Percentiles rank a stretch among this genome's conserved stretches.
phyloP scores from a whole-genome alignment of 2,113 vertebrate genomes.

The Otolemur garnettii region DNA sequence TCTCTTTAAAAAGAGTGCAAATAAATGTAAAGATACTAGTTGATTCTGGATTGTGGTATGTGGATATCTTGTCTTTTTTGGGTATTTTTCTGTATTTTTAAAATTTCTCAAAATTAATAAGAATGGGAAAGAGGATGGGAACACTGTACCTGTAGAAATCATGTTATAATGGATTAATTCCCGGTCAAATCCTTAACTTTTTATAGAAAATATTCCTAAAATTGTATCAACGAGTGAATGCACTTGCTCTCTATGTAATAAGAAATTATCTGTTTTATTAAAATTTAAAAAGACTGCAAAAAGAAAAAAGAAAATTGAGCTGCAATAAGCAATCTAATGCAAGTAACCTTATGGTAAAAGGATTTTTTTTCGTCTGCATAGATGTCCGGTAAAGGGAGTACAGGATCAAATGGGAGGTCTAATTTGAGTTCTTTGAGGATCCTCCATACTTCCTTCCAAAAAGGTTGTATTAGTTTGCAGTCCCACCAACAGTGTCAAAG shows the following conservation, averaged over 20 bases:
- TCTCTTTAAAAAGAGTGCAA: constrained; percentile 61
- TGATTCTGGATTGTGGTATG: constrained; percentile 78
- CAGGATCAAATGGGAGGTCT: no score
- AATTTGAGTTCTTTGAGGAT: no score
- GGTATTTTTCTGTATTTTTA: constrained; percentile 82
- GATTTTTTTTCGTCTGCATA: no score
- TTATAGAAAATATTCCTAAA: constrained; percentile 83
- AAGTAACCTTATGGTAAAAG: no score
- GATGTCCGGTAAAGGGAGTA: no score
- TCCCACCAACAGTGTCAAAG: no score
- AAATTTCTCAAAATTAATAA: constrained; percentile 72
- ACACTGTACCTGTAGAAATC: constrained; percentile 69
- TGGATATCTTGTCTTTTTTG: constrained; percentile 82
- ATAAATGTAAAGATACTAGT: constrained; percentile 61
- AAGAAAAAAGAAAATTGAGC: no score
- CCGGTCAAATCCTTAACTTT: constrained; percentile 74
- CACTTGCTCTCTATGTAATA: constrained; percentile 79
- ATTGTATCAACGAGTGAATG: constrained; percentile 77
- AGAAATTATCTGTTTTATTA: constrained; percentile 84
- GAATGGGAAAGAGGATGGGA: constrained; percentile 58
- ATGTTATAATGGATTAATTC: constrained; percentile 71
- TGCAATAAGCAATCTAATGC: no score
- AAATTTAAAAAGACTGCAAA: constrained; percentile 70
- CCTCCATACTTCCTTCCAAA: no score
- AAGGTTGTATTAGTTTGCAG: no score